Base-by-base conservation (phyloP, 2,888 invertebrate species). In the Watsonalla binaria region DNA sequence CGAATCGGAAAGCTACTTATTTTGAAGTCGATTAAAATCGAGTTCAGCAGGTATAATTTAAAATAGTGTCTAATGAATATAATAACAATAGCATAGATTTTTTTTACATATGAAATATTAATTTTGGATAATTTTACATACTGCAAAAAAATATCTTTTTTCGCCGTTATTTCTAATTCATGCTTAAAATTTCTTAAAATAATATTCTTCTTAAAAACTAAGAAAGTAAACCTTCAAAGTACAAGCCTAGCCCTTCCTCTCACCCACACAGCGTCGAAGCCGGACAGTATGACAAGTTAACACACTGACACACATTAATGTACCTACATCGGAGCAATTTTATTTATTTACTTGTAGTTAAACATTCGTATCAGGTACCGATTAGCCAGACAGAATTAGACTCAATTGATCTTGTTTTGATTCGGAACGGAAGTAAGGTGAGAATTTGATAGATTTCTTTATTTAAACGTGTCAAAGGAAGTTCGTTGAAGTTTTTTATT, bases 221-320 rank as follows among this genome's bases (percentile, higher is more conserved):
- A 11, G 11, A 42, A 11, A 11, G 11, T 42, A 11, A 11, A 42
- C 9, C 11, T 42, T 11, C 11, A 42, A 14, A 35, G 15, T 13
- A 45, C 47, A 45, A 39, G 48, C 45, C 52, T 46, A 66, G 58
- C 64, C 69, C 68, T 74, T 67, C 59, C 62, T 63, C 14, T 37
- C 49, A 49, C 42, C 8, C 42, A 42, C 42, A 42, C 42, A 42
- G 8, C 8, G 8, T 37, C 51, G 56, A 60, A 68, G 63, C 74
- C 71, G 75, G 70, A 71, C 67, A 62, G 60, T 53, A 61, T 60
- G 59, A 55, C 67, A 49, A 65, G 71, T 73, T 81, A 84, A 77
- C 87, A 85, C 68, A 87, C 86, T 87, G 74, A 84, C 86, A 83
- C 68, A 86, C 82, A 86, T 85, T 76, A 83, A 77, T 78, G 66